phyloP scores from a whole-genome alignment of 2,888 invertebrate species.

The Lypha dubia region DNA sequence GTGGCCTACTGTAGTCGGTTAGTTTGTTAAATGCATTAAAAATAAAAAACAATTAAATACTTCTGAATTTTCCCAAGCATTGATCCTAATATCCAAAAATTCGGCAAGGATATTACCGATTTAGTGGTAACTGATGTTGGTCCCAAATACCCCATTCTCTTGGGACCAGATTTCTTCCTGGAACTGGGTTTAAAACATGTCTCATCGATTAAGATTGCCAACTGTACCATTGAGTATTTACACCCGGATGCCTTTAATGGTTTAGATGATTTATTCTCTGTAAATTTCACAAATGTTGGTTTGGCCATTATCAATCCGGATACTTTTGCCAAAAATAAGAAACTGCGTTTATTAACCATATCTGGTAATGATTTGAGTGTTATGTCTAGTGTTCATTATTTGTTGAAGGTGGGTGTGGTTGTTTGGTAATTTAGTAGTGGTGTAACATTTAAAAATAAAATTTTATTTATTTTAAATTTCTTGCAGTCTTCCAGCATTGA shows the following conservation, averaged over 20 bases:
- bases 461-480: not conserved
- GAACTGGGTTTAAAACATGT: slow-evolving; percentile 87
- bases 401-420: slow-evolving; percentile 77
- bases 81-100: slow-evolving; percentile 87
- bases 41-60: slow-evolving; percentile 7
- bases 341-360: slow-evolving; percentile 87
- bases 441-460: slow-evolving; percentile 3
- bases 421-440: too few species aligned
- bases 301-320: slow-evolving; percentile 88
- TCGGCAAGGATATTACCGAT: slow-evolving; percentile 87
- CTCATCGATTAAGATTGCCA: slow-evolving; percentile 87
- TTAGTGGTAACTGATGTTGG: slow-evolving; percentile 87
- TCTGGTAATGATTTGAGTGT: slow-evolving; percentile 86
- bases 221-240: slow-evolving; percentile 87
- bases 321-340: slow-evolving; percentile 88
- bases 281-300: slow-evolving; percentile 88
- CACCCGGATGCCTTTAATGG: slow-evolving; percentile 89
- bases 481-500: slow-evolving; percentile 85
- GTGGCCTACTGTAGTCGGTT: slow-evolving; percentile 87
- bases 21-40: not conserved
- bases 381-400: slow-evolving; percentile 81
- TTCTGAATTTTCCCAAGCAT: slow-evolving; percentile 83
- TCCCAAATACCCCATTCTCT: slow-evolving; percentile 85
- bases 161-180: slow-evolving; percentile 86
- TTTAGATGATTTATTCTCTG: slow-evolving; percentile 87